phyloP scores from a whole-genome alignment of 2,888 invertebrate species.

The Baronia brevicornis region DNA sequence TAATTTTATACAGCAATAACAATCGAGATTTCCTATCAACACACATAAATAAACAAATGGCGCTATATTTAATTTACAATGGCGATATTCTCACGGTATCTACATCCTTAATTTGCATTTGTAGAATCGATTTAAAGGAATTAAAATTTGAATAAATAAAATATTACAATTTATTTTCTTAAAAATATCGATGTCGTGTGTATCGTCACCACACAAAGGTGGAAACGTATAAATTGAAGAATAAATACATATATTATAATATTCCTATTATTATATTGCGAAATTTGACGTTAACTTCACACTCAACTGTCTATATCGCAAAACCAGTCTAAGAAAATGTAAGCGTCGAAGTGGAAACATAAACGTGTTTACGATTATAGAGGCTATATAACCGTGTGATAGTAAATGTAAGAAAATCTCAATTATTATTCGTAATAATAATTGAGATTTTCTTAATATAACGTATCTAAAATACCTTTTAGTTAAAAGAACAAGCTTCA shows the following conservation, averaged over 20 bases:
- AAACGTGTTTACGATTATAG: constrained; percentile 20
- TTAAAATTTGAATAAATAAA: too few relatives aligned
- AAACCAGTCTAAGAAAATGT: constrained; percentile 34
- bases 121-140: too few relatives aligned
- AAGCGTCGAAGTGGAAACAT: constrained; percentile 28
- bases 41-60: not conserved
- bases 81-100: not conserved
- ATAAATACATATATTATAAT: too few relatives aligned
- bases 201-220: constrained; percentile 22
- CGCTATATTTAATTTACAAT: not conserved
- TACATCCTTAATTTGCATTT: constrained; percentile 17
- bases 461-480: not conserved
- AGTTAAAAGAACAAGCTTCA: constrained; percentile 4
- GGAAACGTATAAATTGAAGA: constrained; percentile 32
- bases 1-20: constrained; percentile 3
- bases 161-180: too few relatives aligned
- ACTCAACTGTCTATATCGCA: constrained; percentile 17
- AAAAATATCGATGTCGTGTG: constrained; percentile 19
- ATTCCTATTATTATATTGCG: too few relatives aligned
- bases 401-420: constrained; percentile 16
- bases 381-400: constrained; percentile 16
- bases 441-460: constrained; percentile 1
- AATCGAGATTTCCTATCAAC: not conserved
- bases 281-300: constrained; percentile 29
- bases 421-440: constrained; percentile 6